Evolutionary conservation across 2,113 vertebrate genomes (phyloP), one percentile per base, ranked within the genome.

Genomic region (Seriola aureovittata): DNA sequence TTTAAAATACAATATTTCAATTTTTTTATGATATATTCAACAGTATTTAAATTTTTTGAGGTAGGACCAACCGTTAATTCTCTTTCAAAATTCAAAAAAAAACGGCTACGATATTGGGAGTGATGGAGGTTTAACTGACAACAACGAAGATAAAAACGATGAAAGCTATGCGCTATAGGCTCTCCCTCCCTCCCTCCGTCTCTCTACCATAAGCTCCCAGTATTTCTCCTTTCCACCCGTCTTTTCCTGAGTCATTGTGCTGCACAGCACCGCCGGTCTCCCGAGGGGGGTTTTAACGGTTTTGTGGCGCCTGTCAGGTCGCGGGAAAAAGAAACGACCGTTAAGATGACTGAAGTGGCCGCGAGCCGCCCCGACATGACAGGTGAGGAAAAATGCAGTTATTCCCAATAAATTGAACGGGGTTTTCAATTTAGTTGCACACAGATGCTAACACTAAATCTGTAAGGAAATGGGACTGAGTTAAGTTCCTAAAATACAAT

Each of bases 261-360:
- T 9, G 59, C 9, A 78, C 6, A 42, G 1, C 57, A 32, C 78
- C 68, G 62, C 32, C 2, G 48, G 23, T 25, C 60, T 23, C 7
- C 42, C 34, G 6, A 11, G 19, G 0, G 4, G 19, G 5, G 1
- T 64, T 60, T 71, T 38, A 50, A 2, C 44, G 71, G 44, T 8
- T 42, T 32, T 72, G 54, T 4, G 55, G 23, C 17, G 73, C 66
- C 58, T 10, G 68, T 68, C 59, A 1, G 42, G 23, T 25, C 32
- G 16, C 29, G 10, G 25, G 25, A 25, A 64, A 5, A 14, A 36
- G 42, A 23, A 12, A 3, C 75, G 54, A 3, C 57, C n/a, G 40
- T 50, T 46, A 46, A 55, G 55, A 94, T 94, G 94, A 90, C 93
- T 32, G 66, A 86, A 23, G 83, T 91, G 54, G 82, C 86, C 44